Evolutionary conservation across 2,888 invertebrate species (phyloP).

Genomic region (Troides oblongomaculatus): DNA sequence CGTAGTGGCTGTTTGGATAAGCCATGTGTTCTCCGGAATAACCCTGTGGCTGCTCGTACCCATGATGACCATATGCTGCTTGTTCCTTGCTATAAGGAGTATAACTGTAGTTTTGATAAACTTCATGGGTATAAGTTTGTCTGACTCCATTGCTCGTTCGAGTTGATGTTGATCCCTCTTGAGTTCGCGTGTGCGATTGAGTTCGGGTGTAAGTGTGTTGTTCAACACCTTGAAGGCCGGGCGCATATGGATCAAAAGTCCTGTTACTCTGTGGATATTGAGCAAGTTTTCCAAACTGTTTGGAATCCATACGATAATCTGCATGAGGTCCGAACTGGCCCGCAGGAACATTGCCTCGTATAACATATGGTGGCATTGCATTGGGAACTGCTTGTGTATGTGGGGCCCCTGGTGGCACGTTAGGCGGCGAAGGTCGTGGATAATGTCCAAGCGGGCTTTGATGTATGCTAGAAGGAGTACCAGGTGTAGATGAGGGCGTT

Average conservation of each 20-base stretch:
- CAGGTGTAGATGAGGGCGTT: slow-evolving; percentile 82
- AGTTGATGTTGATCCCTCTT: slow-evolving; percentile 58
- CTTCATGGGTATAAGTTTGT: slow-evolving; percentile 72
- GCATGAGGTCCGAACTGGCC: slow-evolving; percentile 75
- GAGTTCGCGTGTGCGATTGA: slow-evolving; percentile 59
- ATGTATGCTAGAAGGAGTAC: slow-evolving; percentile 82
- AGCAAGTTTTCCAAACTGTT: slow-evolving; percentile 70
- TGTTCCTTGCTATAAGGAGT: slow-evolving; percentile 77
- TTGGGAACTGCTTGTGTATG: slow-evolving; percentile 81
- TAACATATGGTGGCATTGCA: slow-evolving; percentile 80
- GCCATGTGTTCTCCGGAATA: slow-evolving; percentile 69
- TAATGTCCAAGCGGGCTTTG: slow-evolving; percentile 84
- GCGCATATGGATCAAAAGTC: slow-evolving; percentile 63
- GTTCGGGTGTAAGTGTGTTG: slow-evolving; percentile 72
- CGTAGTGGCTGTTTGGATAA: slow-evolving; percentile 72
- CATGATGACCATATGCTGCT: slow-evolving; percentile 79
- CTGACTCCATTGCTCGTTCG: slow-evolving; percentile 66
- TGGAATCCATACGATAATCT: slow-evolving; percentile 76
- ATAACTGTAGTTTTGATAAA: slow-evolving; percentile 77
- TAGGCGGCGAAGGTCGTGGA: slow-evolving; percentile 85
- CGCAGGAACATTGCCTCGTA: slow-evolving; percentile 74
- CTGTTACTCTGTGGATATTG: slow-evolving; percentile 71
- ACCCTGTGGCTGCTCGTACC: slow-evolving; percentile 73
- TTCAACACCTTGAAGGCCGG: slow-evolving; percentile 62
- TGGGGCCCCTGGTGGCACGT: slow-evolving; percentile 81